A percentile compares a stretch with the other conserved stretches of the same genome.
Evolutionary conservation across 2,113 vertebrate genomes (phyloP).

Genomic region (Sturnira hondurensis): DNA sequence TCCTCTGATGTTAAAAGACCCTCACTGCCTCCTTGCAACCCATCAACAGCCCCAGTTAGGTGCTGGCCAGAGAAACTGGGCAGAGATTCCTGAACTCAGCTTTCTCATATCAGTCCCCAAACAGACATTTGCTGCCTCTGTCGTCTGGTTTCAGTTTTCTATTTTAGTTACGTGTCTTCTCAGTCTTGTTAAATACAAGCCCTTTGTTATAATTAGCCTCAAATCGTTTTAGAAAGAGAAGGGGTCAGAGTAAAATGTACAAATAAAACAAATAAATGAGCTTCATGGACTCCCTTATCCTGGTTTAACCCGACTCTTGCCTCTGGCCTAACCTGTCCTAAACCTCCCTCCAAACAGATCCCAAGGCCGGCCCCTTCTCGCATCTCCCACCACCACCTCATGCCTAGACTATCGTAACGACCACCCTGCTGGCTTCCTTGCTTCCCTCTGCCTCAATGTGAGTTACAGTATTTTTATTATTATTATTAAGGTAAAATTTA

Average conservation of each 20-base stretch:
- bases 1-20: neutral
- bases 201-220: neutral
- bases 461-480: neutral
- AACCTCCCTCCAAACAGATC: neutral
- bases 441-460: neutral
- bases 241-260: neutral
- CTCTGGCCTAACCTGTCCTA: neutral
- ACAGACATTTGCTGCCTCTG: neutral
- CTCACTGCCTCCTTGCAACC: neutral
- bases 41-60: neutral
- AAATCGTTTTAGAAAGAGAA: conserved; percentile 1
- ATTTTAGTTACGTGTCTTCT: neutral
- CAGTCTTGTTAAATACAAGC: neutral
- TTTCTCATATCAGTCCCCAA: neutral
- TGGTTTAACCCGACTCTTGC: neutral
- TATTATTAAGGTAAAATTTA: neutral
- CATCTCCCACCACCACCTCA: neutral
- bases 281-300: neutral
- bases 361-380: neutral
- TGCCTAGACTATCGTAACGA: neutral
- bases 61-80: neutral
- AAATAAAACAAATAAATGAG: neutral
- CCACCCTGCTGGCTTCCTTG: neutral
- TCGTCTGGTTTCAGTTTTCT: conserved; percentile 1
- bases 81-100: neutral